Evolutionary conservation across 2,888 invertebrate genomes (phyloP).

Genomic region (Frankliniella intonsa): DNA sequence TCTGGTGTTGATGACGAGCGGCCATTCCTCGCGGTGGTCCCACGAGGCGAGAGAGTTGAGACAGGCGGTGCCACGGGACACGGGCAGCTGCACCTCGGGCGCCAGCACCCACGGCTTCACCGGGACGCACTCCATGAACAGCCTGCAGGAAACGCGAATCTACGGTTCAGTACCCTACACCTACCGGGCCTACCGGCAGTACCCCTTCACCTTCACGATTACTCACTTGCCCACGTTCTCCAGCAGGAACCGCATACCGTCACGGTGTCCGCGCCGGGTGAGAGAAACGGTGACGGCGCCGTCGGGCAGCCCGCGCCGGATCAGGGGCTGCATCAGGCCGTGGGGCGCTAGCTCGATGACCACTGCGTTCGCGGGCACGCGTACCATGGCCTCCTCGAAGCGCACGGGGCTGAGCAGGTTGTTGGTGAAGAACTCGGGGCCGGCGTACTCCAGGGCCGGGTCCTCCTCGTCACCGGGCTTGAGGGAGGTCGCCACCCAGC

Average conservation of each 20-base stretch:
- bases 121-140: slow-evolving; percentile 52
- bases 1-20: slow-evolving; percentile 37
- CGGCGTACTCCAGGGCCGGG: slow-evolving; percentile 48
- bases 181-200: background rate
- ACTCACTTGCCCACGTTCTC: slow-evolving; percentile 62
- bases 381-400: slow-evolving; percentile 55
- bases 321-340: slow-evolving; percentile 56
- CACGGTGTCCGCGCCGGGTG: slow-evolving; percentile 47
- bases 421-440: slow-evolving; percentile 56
- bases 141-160: slow-evolving; percentile 44
- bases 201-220: background rate
- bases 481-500: slow-evolving; percentile 58
- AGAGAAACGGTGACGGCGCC: slow-evolving; percentile 52
- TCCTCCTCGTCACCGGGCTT: slow-evolving; percentile 50
- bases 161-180: background rate
- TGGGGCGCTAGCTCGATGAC: slow-evolving; percentile 60
- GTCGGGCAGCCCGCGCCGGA: slow-evolving; percentile 52
- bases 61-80: slow-evolving; percentile 54
- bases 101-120: slow-evolving; percentile 51
- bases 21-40: slow-evolving; percentile 57
- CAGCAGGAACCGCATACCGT: slow-evolving; percentile 53
- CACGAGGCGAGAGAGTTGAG: slow-evolving; percentile 53
- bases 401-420: slow-evolving; percentile 52
- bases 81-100: slow-evolving; percentile 51
- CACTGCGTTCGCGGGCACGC: slow-evolving; percentile 56